Evolutionary conservation across 2,888 invertebrate genomes (phyloP).

Genomic region (Acleris cristana): DNA sequence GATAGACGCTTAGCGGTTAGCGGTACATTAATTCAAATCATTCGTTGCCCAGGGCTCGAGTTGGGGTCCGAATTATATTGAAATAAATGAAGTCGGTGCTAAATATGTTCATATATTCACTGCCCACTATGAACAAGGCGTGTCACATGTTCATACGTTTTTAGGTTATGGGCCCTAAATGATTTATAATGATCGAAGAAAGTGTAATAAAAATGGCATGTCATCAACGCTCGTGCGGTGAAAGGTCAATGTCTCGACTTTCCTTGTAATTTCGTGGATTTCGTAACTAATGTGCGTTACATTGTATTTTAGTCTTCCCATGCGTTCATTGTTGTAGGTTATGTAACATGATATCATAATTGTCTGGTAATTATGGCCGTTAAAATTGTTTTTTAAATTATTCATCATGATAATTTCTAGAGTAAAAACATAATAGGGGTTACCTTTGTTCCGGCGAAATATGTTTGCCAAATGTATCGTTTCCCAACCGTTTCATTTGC

Average conservation of each 20-base stretch:
- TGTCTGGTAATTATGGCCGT: slow-evolving; percentile 24
- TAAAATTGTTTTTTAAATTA: background rate
- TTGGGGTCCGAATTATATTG: too few relatives aligned
- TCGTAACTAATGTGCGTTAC: slow-evolving; percentile 40
- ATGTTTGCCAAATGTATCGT: too few relatives aligned
- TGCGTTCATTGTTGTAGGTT: slow-evolving; percentile 44
- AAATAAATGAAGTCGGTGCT: too few relatives aligned
- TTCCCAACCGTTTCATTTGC: too few relatives aligned
- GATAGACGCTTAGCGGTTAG: slow-evolving; percentile 19
- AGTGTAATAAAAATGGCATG: slow-evolving; percentile 25
- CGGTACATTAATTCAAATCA: slow-evolving; percentile 21
- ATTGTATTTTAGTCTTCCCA: slow-evolving; percentile 42
- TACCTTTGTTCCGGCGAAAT: too few relatives aligned
- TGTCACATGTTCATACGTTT: too few relatives aligned
- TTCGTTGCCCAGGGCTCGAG: too few relatives aligned
- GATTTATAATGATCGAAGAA: slow-evolving; percentile 14
- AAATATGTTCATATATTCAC: too few relatives aligned
- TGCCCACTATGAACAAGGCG: too few relatives aligned
- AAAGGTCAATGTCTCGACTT: slow-evolving; percentile 52
- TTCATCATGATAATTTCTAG: too few relatives aligned
- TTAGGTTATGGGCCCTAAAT: too few relatives aligned
- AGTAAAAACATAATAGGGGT: too few relatives aligned
- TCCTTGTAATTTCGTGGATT: slow-evolving; percentile 45
- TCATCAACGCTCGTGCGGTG: slow-evolving; percentile 26
- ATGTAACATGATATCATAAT: slow-evolving; percentile 45